Evolutionary conservation across 2,888 invertebrate genomes (phyloP).

Genomic region (Anoplius nigerrimus): DNA sequence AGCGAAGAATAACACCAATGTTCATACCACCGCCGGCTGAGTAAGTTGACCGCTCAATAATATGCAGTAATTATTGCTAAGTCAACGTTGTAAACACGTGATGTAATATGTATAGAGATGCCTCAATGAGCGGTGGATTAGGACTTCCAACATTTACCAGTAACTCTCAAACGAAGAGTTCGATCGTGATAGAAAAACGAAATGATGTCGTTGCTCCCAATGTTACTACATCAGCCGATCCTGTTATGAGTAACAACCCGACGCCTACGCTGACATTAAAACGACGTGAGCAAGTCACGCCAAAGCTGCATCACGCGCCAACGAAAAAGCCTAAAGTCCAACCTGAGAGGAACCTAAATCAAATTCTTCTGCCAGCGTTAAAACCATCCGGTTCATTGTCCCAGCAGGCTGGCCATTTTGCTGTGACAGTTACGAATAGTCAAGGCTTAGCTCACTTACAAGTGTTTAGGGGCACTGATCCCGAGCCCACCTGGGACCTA

Average conservation of each 20-base stretch:
- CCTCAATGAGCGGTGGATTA: constrained; percentile 76
- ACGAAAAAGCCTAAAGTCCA: constrained; percentile 65
- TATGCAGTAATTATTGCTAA: not conserved
- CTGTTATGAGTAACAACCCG: constrained; percentile 48
- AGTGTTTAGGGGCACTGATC: constrained; percentile 69
- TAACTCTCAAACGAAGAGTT: constrained; percentile 86
- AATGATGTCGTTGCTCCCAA: constrained; percentile 81
- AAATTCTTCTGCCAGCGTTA: constrained; percentile 66
- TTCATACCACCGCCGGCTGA: constrained; percentile 87
- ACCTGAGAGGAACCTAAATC: constrained; percentile 60
- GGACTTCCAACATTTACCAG: constrained; percentile 83
- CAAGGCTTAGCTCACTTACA: constrained; percentile 70
- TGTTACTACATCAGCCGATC: constrained; percentile 66
- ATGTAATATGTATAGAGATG: constrained; percentile 62
- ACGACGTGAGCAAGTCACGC: constrained; percentile 63
- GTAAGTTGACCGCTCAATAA: constrained; percentile 76
- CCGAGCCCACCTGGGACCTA: constrained; percentile 70
- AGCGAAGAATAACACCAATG: constrained; percentile 96
- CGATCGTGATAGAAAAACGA: constrained; percentile 86
- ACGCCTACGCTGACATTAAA: constrained; percentile 62
- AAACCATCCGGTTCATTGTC: constrained; percentile 68
- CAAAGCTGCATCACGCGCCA: constrained; percentile 54
- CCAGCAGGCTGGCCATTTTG: constrained; percentile 72
- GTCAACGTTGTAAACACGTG: too few relatives aligned
- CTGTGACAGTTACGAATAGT: constrained; percentile 68